Conservation (phyloP, 2,888 invertebrate genomes). For the Dyspetes luteomarginatus region DNA sequence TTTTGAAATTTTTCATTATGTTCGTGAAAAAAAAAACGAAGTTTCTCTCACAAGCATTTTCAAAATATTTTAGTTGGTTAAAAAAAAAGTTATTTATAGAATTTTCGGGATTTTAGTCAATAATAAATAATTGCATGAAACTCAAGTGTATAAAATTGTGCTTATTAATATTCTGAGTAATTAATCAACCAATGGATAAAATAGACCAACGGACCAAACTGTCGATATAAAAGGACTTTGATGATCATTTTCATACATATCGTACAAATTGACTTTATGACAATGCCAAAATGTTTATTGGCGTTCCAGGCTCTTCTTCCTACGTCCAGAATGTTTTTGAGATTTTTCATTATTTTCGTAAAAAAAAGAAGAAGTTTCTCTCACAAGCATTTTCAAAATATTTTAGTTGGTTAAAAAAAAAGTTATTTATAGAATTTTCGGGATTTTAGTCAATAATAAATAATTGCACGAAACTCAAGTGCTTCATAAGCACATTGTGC, state of each 20-base stretch:
- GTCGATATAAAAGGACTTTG: too few relatives aligned
- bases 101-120: background rate
- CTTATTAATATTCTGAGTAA: background rate
- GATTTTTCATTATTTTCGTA: background rate
- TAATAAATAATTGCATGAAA: background rate
- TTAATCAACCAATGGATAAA: slow-evolving; percentile 1
- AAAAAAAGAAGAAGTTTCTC: too few relatives aligned
- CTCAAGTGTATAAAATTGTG: background rate
- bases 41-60: too few relatives aligned
- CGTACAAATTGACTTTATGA: too few relatives aligned
- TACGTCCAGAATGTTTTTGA: background rate
- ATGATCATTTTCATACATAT: too few relatives aligned
- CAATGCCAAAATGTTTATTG: too few relatives aligned
- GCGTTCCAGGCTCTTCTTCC: background rate
- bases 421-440: too few relatives aligned
- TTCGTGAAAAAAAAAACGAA: background rate
- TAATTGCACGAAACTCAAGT: background rate
- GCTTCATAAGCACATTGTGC: too few relatives aligned
- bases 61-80: background rate
- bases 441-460: background rate
- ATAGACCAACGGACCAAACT: background rate
- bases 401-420: background rate
- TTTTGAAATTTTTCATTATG: background rate
- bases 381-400: background rate
- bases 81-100: too few relatives aligned